Evolutionary conservation across 2,797 vertebrate species (phyloP).

Genomic region (Cryptoprocta ferox): DNA sequence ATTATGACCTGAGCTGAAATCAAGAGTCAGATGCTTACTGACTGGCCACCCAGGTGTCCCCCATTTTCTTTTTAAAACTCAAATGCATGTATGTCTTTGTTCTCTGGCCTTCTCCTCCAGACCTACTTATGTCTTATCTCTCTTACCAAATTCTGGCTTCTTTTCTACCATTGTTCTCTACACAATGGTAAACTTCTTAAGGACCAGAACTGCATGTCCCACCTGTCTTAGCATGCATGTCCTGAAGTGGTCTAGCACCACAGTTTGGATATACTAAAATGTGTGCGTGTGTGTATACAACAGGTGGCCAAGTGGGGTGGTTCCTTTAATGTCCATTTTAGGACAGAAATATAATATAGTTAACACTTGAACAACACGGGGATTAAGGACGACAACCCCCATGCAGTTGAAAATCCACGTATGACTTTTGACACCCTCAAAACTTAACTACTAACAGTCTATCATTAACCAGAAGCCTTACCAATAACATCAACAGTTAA

Average conservation of each 20-base stretch:
- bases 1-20: too few species aligned
- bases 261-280: not conserved
- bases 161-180: not conserved
- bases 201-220: rapidly evolving
- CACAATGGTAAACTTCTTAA: not conserved
- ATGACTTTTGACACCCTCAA: not conserved
- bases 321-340: not conserved
- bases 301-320: not conserved
- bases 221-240: not conserved
- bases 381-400: not conserved
- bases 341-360: not conserved
- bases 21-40: too few species aligned
- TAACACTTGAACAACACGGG: not conserved
- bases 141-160: not conserved
- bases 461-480: not conserved
- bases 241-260: not conserved
- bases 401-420: not conserved
- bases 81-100: not conserved
- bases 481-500: not conserved
- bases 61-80: not conserved
- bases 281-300: not conserved
- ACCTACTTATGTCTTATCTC: not conserved
- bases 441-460: not conserved
- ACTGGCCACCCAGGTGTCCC: too few species aligned
- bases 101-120: not conserved